phyloP scores from a whole-genome alignment of 92 coral and sea anemone species.

The Siderastrea siderea region DNA sequence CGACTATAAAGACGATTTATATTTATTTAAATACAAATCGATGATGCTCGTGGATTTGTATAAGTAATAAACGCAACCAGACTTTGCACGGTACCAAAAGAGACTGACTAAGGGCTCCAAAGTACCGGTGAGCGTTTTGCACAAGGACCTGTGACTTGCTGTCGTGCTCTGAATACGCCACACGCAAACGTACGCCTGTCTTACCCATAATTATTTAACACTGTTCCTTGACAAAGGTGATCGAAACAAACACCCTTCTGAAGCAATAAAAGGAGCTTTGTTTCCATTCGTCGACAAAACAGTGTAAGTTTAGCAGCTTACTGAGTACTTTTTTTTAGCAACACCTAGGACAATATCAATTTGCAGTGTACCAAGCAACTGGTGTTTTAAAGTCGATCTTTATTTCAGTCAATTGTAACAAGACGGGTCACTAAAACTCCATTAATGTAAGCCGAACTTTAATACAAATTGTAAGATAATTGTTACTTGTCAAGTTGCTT shows the following conservation, averaged over 20 bases:
- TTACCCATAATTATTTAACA: slow-evolving; percentile 25
- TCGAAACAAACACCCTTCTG: neutral
- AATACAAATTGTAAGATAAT: too few relatives aligned
- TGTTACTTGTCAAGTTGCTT: too few relatives aligned
- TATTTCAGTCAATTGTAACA: too few relatives aligned
- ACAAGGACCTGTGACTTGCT: slow-evolving; percentile 22
- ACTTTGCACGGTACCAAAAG: too few relatives aligned
- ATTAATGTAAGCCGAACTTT: too few relatives aligned
- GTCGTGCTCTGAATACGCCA: slow-evolving; percentile 26
- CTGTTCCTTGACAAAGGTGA: neutral
- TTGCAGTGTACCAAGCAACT: neutral
- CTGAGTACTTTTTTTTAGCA: too few relatives aligned
- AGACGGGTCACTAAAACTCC: too few relatives aligned
- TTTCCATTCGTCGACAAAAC: neutral
- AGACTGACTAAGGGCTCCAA: neutral
- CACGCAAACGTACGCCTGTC: neutral
- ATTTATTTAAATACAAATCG: too few relatives aligned
- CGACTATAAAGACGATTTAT: too few relatives aligned
- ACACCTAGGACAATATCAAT: neutral
- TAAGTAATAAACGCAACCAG: too few relatives aligned
- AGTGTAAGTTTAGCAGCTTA: neutral
- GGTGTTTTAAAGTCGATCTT: neutral
- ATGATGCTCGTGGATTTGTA: neutral
- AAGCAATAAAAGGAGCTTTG: neutral
- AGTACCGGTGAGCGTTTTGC: neutral